Evolutionary conservation across 2,113 vertebrate species (phyloP).

Genomic region (Vireo altiloquus): DNA sequence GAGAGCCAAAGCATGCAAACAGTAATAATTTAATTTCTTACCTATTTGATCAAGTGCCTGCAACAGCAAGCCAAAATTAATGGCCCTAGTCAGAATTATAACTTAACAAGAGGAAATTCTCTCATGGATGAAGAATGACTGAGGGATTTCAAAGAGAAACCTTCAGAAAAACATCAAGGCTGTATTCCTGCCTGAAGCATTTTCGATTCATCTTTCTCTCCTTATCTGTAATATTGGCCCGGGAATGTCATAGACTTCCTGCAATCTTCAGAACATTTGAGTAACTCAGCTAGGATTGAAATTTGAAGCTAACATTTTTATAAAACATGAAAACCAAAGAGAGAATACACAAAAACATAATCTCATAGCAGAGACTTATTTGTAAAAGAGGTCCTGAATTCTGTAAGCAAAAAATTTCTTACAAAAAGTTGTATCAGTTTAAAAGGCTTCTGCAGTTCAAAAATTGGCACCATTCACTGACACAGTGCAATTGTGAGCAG

Average conservation of each 20-base stretch:
- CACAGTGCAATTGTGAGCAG: background rate
- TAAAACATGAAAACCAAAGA: background rate
- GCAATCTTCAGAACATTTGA: background rate
- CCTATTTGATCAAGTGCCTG: background rate
- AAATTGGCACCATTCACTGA: background rate
- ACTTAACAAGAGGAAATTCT: background rate
- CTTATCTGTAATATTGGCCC: background rate
- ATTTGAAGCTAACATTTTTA: background rate
- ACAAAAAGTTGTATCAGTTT: background rate
- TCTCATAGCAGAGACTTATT: background rate
- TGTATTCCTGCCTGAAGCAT: background rate
- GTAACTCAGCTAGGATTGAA: background rate
- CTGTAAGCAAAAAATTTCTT: background rate
- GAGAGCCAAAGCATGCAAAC: background rate
- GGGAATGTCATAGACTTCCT: background rate
- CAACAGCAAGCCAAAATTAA: constrained; percentile 20
- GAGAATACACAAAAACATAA: background rate
- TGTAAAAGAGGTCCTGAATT: background rate
- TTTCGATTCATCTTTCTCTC: background rate
- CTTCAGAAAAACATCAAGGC: background rate
- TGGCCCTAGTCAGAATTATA: background rate
- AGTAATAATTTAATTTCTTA: background rate
- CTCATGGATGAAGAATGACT: background rate
- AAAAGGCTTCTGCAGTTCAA: background rate
- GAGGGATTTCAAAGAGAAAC: background rate